Conservation (phyloP, 2,888 invertebrate genomes). For the Caenorhabditis panamensis region DNA sequence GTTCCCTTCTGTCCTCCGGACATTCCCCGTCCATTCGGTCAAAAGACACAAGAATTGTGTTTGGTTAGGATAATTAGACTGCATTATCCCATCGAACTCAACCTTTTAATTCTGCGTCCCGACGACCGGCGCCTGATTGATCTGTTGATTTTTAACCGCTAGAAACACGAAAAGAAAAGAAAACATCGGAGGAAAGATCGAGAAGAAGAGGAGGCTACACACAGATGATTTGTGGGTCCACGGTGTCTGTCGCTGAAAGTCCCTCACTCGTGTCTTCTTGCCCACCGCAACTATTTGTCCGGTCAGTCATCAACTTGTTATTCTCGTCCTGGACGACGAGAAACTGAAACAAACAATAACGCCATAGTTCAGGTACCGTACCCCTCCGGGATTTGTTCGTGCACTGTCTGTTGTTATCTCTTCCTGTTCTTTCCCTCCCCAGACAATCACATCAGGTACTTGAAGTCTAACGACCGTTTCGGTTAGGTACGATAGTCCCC, state of each 20-base stretch:
- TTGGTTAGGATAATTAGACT: conserved; percentile 40
- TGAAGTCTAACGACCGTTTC: conserved; percentile 11
- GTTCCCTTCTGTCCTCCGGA: neutral
- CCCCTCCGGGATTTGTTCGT: neutral
- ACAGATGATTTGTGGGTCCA: conserved; percentile 10
- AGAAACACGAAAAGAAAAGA: neutral
- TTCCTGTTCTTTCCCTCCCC: neutral
- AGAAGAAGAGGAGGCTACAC: neutral
- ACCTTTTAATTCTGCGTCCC: conserved; percentile 7
- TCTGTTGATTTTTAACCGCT: conserved; percentile 41
- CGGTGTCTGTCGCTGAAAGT: neutral
- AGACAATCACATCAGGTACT: conserved; percentile 9
- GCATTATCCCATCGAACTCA: conserved; percentile 43
- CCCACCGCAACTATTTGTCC: neutral
- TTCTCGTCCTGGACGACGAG: conserved; percentile 13
- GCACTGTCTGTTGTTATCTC: neutral
- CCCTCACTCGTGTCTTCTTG: neutral
- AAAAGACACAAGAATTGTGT: neutral
- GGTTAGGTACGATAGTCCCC: conserved; percentile 27
- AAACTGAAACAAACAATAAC: conserved; percentile 11
- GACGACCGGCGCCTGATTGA: neutral
- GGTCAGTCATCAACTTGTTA: conserved; percentile 27
- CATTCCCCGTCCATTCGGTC: conserved; percentile 1
- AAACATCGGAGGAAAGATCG: neutral
- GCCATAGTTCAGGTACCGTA: conserved; percentile 14